Evolutionary conservation across 2,113 vertebrate species (phyloP).

Genomic region (Sapajus apella): DNA sequence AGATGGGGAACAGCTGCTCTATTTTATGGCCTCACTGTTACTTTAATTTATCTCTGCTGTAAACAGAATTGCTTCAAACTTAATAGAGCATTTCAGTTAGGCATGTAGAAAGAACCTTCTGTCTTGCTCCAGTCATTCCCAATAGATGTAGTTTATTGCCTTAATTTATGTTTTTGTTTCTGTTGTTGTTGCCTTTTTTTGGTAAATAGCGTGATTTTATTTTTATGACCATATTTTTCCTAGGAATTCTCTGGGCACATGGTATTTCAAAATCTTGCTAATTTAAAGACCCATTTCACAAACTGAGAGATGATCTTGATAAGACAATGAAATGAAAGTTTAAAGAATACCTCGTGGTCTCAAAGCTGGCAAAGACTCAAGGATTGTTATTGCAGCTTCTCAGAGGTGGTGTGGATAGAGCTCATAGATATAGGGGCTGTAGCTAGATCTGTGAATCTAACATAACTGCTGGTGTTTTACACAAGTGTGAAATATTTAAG

Average conservation of each 20-base stretch:
- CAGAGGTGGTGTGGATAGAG: neutral
- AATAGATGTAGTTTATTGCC: constrained; percentile 40
- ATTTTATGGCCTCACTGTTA: constrained; percentile 41
- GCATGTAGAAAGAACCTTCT: constrained; percentile 38
- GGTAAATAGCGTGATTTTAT: constrained; percentile 5
- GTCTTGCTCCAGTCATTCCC: constrained; percentile 25
- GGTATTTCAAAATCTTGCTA: constrained; percentile 8
- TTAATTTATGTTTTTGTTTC: constrained; percentile 59
- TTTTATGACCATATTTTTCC: constrained; percentile 41
- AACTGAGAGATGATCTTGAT: neutral
- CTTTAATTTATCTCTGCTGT: constrained; percentile 68
- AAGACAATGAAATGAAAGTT: neutral
- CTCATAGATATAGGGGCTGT: neutral
- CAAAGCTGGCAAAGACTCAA: neutral
- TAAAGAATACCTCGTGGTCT: neutral
- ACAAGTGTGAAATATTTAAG: neutral
- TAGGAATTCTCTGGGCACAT: constrained; percentile 46
- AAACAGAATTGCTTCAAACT: constrained; percentile 53
- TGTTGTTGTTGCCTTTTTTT: neutral
- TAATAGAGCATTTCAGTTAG: constrained; percentile 62
- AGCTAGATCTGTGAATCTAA: neutral
- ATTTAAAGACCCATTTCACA: neutral
- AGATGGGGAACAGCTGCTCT: constrained; percentile 58
- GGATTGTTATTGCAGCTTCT: neutral
- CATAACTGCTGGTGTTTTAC: neutral